phyloP scores from a whole-genome alignment of 2,888 invertebrate genomes.

The Lapara coniferarum region DNA sequence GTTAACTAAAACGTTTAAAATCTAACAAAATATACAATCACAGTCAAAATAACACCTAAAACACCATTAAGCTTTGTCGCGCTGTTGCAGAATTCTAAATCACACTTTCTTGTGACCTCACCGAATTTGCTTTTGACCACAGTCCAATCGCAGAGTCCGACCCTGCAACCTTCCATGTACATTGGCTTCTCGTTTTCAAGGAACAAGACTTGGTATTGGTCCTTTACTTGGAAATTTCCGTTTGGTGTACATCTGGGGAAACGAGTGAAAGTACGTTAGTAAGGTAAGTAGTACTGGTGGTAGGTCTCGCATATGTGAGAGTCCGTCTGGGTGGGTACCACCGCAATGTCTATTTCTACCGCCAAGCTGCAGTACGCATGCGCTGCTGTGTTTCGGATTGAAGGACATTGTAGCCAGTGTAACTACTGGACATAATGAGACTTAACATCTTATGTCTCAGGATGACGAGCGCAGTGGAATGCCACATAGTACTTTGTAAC shows the following conservation, averaged over 20 bases:
- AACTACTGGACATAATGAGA: no score
- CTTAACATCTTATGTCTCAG: no score
- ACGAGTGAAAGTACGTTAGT: neutral
- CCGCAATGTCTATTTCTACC: no score
- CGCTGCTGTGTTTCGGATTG: no score
- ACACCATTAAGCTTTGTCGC: conserved; percentile 45
- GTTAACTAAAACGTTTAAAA: conserved; percentile 28
- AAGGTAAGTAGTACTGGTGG: no score
- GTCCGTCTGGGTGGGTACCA: no score
- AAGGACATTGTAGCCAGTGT: no score
- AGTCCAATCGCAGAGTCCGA: conserved; percentile 91
- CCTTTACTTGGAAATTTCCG: conserved; percentile 71
- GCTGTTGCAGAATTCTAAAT: conserved; percentile 81
- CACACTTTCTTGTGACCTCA: conserved; percentile 81
- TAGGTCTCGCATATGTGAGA: no score
- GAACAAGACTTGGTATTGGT: conserved; percentile 83
- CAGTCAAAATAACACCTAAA: conserved; percentile 41
- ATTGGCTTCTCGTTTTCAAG: conserved; percentile 89
- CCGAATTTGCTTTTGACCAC: conserved; percentile 85
- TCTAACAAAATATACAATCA: conserved; percentile 37
- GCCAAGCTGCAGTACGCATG: no score
- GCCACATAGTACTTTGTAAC: no score
- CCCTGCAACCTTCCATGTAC: conserved; percentile 87
- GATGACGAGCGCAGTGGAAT: no score
- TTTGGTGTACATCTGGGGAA: conserved; percentile 80